A percentile compares a stretch with the other conserved stretches of the same genome.
These are phyloP conservation scores for Pangasius macronema DNA, from an alignment of 2,797 vertebrate species.

Conservation along the genomic window DNA sequence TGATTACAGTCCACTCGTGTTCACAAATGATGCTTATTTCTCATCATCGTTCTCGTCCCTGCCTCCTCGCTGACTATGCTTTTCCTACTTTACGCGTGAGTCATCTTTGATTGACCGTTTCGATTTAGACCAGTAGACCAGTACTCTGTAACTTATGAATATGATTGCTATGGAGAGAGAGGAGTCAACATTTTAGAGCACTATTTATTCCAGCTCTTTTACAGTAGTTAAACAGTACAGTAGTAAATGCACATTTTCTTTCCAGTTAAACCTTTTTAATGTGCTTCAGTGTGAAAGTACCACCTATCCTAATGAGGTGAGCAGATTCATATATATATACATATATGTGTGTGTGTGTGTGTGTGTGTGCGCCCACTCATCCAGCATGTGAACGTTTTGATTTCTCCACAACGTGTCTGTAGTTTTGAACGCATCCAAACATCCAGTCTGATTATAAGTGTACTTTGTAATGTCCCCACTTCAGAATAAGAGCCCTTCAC, in stretches of 20 bases:
- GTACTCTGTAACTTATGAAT: background rate
- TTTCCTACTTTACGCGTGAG: background rate
- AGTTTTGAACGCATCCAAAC: background rate
- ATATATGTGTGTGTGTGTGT: background rate
- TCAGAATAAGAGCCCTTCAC: constrained; percentile 23
- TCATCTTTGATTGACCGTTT: background rate
- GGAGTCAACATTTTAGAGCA: background rate
- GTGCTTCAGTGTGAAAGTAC: constrained; percentile 6
- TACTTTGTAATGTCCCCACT: background rate
- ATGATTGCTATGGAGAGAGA: background rate
- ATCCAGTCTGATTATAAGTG: background rate
- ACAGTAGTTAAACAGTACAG: background rate
- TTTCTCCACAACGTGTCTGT: background rate
- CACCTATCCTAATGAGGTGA: background rate
- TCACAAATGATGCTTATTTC: background rate
- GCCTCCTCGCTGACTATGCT: background rate
- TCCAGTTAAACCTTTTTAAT: background rate
- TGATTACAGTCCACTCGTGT: constrained; percentile 15
- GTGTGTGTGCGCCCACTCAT: background rate
- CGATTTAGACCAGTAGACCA: background rate
- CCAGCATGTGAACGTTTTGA: background rate
- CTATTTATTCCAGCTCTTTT: background rate
- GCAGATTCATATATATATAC: constrained; percentile 8
- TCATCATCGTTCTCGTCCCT: constrained; percentile 11
- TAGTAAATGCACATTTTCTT: background rate